phyloP scores from a whole-genome alignment of 2,888 invertebrate genomes.

The Hipparchia sbordonii region DNA sequence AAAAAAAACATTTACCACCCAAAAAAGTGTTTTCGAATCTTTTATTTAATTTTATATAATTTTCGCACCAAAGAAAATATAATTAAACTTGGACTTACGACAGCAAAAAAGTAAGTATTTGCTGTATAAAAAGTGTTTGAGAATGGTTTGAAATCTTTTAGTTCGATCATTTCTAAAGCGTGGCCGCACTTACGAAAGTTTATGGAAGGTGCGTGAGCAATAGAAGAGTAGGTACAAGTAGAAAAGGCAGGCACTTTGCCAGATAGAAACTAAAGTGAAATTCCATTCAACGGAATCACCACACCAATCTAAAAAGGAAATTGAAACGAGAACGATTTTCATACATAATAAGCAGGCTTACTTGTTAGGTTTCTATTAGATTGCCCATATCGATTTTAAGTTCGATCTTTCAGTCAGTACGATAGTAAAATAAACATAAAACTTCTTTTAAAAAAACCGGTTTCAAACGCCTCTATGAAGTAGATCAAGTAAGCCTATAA shows the following conservation, averaged over 20 bases:
- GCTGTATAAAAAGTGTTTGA: constrained; percentile 1
- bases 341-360: not conserved
- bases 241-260: constrained; percentile 34
- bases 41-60: not conserved
- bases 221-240: constrained; percentile 16
- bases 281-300: constrained; percentile 27
- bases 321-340: constrained; percentile 15
- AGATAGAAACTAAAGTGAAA: constrained; percentile 36
- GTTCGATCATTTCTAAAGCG: constrained; percentile 15
- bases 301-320: constrained; percentile 26
- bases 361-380: not conserved
- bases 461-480: too few relatives aligned
- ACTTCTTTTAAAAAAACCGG: too few relatives aligned
- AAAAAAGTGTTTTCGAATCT: not conserved
- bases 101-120: constrained; percentile 11
- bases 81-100: not conserved
- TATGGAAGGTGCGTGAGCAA: constrained; percentile 37
- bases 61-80: constrained; percentile 2
- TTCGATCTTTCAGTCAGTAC: not conserved
- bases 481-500: too few relatives aligned
- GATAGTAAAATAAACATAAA: too few relatives aligned
- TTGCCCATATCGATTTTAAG: not conserved
- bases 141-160: constrained; percentile 3
- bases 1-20: not conserved
- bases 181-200: constrained; percentile 35